These are phyloP conservation scores for Mionectes olivaceus DNA, from an alignment of 2,797 vertebrate genomes.

Conservation along the genomic window DNA sequence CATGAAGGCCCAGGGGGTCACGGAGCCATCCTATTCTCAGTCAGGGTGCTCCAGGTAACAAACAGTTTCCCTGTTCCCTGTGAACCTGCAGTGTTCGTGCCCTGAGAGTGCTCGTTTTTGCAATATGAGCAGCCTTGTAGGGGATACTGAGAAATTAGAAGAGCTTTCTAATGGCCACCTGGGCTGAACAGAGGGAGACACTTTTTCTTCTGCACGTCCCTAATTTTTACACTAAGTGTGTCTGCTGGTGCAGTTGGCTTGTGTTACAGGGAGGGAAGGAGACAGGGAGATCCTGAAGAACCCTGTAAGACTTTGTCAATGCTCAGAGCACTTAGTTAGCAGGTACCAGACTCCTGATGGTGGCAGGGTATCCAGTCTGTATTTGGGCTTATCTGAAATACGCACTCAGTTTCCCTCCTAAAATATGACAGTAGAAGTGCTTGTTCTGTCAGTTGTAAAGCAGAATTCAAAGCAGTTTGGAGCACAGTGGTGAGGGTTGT, in stretches of 20 bases:
- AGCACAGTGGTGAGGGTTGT: not conserved
- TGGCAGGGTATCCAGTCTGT: not conserved
- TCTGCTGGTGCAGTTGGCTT: not conserved
- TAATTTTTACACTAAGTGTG: not conserved
- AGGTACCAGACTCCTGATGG: not conserved
- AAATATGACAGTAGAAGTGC: not conserved
- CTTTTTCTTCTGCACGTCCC: not conserved
- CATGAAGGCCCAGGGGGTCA: not conserved
- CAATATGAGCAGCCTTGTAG: not conserved
- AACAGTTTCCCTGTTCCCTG: accelerated
- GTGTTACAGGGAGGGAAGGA: not conserved
- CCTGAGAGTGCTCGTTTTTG: not conserved
- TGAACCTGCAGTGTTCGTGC: not conserved
- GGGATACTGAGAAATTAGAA: not conserved
- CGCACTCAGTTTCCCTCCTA: not conserved
- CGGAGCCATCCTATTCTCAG: not conserved
- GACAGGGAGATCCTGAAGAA: not conserved
- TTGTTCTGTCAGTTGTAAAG: not conserved
- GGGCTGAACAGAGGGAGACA: not conserved
- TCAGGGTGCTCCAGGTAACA: not conserved
- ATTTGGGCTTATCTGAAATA: not conserved
- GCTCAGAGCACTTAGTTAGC: not conserved
- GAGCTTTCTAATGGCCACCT: not conserved
- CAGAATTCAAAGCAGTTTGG: not conserved
- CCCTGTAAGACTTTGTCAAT: not conserved